Conservation (phyloP, 1,140 invertebrate genomes). For the Antheraea mylitta region DNA sequence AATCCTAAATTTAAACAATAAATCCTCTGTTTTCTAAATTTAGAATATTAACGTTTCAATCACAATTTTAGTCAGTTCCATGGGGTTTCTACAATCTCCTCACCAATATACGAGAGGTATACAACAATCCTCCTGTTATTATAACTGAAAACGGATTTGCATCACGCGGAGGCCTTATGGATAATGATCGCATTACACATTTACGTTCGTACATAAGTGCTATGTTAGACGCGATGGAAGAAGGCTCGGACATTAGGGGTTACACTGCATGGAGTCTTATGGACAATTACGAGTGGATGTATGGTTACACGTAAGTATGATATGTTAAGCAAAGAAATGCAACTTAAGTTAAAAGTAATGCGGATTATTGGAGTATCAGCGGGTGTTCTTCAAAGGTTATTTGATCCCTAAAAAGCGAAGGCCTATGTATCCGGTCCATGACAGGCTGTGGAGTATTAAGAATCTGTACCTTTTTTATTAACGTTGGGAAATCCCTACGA, state of each 20-base stretch:
- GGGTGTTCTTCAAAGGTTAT: too few species aligned
- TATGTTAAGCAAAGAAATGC: too few species aligned
- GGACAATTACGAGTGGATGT: constrained; percentile 82
- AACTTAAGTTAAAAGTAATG: too few species aligned
- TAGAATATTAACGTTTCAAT: too few species aligned
- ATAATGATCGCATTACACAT: constrained; percentile 29
- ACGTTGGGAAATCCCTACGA: too few species aligned
- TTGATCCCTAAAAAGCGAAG: too few species aligned
- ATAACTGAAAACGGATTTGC: constrained; percentile 28
- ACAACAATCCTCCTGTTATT: constrained; percentile 29
- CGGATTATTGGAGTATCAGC: too few species aligned
- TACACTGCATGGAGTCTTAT: constrained; percentile 47
- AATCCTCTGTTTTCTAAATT: too few species aligned
- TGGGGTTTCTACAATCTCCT: neutral
- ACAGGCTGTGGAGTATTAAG: too few species aligned
- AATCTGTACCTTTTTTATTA: too few species aligned
- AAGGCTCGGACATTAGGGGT: constrained; percentile 32
- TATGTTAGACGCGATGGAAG: constrained; percentile 13
- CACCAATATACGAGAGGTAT: constrained; percentile 32
- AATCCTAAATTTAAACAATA: neutral
- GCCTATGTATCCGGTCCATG: too few species aligned
- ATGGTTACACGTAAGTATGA: constrained; percentile 71
- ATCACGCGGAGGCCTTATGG: constrained; percentile 26
- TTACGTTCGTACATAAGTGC: constrained; percentile 54
- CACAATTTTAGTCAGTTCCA: too few species aligned